Evolutionary conservation across 2,888 invertebrate genomes (phyloP).

Genomic region (Endotricha flammealis): DNA sequence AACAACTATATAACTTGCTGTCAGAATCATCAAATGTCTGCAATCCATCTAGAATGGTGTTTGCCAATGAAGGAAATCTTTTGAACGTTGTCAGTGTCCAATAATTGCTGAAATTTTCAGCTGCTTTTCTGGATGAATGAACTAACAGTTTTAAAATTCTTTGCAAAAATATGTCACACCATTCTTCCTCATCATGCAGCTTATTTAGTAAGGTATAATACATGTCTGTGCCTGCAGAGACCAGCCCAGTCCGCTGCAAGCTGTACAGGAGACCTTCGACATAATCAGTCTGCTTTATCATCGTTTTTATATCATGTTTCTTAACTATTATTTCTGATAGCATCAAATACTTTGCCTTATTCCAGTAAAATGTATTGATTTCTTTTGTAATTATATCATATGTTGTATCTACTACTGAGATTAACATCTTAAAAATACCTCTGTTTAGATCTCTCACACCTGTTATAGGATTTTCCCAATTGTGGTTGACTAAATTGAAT

Average conservation of each 20-base stretch:
- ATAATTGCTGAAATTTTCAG: constrained; percentile 68
- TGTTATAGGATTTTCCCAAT: constrained; percentile 80
- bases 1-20: constrained; percentile 38
- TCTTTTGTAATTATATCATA: constrained; percentile 40
- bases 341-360: constrained; percentile 79
- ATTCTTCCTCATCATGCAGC: constrained; percentile 49
- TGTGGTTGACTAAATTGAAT: constrained; percentile 73
- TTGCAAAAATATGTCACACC: constrained; percentile 60
- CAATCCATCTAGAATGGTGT: constrained; percentile 38
- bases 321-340: constrained; percentile 67
- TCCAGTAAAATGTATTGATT: constrained; percentile 73
- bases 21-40: constrained; percentile 27
- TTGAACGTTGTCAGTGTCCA: constrained; percentile 71
- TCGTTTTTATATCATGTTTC: constrained; percentile 23
- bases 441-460: constrained; percentile 76
- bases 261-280: constrained; percentile 55
- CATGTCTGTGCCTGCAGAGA: constrained; percentile 79
- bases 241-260: constrained; percentile 72
- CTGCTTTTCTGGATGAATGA: constrained; percentile 39
- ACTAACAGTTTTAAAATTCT: constrained; percentile 40
- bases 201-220: constrained; percentile 71
- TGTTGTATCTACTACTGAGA: constrained; percentile 36
- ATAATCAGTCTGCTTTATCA: constrained; percentile 37
- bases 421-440: constrained; percentile 59
- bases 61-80: constrained; percentile 48